Base-by-base conservation (phyloP, 2,888 invertebrate species). In the Calephelis perditalis region DNA sequence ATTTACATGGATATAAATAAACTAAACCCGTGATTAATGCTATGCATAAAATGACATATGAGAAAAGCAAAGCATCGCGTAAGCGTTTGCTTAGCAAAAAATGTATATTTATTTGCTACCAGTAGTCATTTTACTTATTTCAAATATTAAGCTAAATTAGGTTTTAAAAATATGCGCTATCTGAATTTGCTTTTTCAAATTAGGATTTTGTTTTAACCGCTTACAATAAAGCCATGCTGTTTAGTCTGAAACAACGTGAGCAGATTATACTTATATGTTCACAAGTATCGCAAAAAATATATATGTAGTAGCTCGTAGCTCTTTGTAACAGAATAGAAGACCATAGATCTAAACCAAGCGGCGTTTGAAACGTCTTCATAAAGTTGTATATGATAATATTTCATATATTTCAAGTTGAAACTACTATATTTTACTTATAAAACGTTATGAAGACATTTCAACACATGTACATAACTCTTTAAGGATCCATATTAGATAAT, bases 41-140 rank as follows among this genome's bases (percentile, higher is more conserved):
- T 26, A 26, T 5, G 9, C 26, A 26, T 9, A 7, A 49, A 9
- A 69, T 72, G 69, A 75, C 74, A 79, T 83, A 86, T 87, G 87
- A 89, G 86, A 86, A 81, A 88, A 89, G 89, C 89, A 74, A 74
- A 66, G 75, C 69, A 69, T 71, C 72, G 81, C 81, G 75, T 74
- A 70, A 68, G 79, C 84, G 85, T 85, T 71, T 68, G 74, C 59
- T 55, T 52, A 60, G 58, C 57, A 57, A 44, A 60, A 37, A 59
- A 65, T 60, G 64, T 60, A 44, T n/a, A 44, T n/a, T 11, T 26
- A 47, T 58, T 47, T 6, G 11, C 47, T 47, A 36, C 58, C 49
- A 11, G 9, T 49, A 49, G 9, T 8, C 49, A 12, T 49, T 49
- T 9, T 40, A 40, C 6, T 7, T 40, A 40, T 40, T 40, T 8